Evolutionary conservation across 2,113 vertebrate genomes (phyloP).

Genomic region (Alouatta palliata): DNA sequence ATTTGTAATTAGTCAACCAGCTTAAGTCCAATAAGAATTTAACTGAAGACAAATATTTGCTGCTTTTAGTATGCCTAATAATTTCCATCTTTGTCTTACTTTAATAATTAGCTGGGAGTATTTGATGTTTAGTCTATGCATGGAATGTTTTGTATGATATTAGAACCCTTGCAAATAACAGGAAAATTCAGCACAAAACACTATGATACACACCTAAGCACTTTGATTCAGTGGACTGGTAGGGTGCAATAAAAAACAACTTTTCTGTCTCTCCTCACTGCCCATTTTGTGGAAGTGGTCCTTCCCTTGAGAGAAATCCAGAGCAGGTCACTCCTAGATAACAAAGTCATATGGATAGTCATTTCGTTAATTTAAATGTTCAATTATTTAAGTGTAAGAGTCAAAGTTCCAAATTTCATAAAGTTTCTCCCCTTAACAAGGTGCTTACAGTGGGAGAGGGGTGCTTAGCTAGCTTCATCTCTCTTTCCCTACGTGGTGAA

Average conservation of each 20-base stretch:
- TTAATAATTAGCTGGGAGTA: not conserved
- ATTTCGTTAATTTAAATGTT: not conserved
- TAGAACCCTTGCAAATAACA: constrained; percentile 11
- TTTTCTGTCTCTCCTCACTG: not conserved
- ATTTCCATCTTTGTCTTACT: not conserved
- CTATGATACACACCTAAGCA: not conserved
- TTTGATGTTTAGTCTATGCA: constrained; percentile 16
- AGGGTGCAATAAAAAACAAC: not conserved
- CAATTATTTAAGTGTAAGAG: constrained; percentile 10
- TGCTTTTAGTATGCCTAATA: constrained; percentile 45
- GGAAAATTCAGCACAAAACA: not conserved
- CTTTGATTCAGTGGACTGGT: not conserved
- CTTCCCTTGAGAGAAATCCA: not conserved
- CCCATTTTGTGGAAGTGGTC: not conserved
- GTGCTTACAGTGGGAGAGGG: not conserved
- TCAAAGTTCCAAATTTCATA: constrained; percentile 8
- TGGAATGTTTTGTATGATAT: not conserved
- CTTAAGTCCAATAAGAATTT: constrained; percentile 13
- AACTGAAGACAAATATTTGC: constrained; percentile 25
- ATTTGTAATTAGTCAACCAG: constrained; percentile 18
- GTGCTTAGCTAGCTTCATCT: not conserved
- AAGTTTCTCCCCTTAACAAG: not conserved
- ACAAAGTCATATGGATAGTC: not conserved
- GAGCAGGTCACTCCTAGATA: not conserved
- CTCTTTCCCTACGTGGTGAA: not conserved